Conservation (phyloP, 2,888 invertebrate species). For the Gymnocheta viridis region DNA sequence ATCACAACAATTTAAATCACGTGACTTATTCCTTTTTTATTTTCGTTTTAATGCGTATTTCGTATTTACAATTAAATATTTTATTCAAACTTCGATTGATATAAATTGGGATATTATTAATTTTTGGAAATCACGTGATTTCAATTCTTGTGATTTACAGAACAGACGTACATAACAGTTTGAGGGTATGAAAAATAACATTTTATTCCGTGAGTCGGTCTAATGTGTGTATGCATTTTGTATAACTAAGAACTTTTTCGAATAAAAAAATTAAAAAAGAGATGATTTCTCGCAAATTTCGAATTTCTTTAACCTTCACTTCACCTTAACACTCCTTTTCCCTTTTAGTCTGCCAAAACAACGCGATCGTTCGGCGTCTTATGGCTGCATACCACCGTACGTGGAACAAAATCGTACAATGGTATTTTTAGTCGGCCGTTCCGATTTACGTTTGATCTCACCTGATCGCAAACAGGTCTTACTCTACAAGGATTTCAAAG, state of each 20-base stretch:
- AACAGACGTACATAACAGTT: too few species aligned
- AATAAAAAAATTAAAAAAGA: background rate
- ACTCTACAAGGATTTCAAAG: conserved; percentile 92
- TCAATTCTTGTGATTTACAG: too few species aligned
- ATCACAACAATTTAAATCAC: too few species aligned
- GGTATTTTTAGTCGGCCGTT: conserved; percentile 93
- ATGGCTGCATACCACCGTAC: conserved; percentile 84
- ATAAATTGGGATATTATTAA: too few species aligned
- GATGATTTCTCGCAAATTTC: background rate
- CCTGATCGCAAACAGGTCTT: conserved; percentile 95
- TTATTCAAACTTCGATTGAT: too few species aligned
- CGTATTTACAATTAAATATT: too few species aligned
- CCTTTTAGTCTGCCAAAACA: conserved; percentile 78
- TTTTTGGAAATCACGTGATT: too few species aligned
- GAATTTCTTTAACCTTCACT: background rate
- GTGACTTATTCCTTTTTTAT: too few species aligned
- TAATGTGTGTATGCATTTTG: too few species aligned
- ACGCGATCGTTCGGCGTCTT: conserved; percentile 85
- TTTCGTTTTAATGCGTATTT: too few species aligned
- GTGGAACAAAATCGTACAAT: conserved; percentile 94
- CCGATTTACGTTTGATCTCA: conserved; percentile 94
- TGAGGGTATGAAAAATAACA: too few species aligned
- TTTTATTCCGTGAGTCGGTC: too few species aligned
- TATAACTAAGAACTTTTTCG: background rate
- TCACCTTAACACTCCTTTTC: background rate